Base-by-base conservation (phyloP, 2,797 vertebrate genomes). In the Furcifer pardalis region DNA sequence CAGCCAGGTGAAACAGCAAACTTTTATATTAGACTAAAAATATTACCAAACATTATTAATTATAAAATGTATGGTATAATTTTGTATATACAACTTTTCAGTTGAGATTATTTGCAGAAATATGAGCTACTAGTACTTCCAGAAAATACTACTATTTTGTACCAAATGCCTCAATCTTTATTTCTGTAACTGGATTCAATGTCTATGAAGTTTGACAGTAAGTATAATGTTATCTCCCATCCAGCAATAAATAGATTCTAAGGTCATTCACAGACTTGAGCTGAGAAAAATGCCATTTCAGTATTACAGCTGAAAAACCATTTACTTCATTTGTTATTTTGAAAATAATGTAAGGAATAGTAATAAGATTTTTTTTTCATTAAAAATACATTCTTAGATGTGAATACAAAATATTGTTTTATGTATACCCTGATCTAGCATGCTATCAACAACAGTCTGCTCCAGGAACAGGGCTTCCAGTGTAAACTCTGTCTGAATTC, bases 291-390 rank as follows among this genome's bases (percentile, higher is more conserved):
- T 63, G 5, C 75, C 85, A 44, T 87, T 91, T 91, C 75, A 86
- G 66, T 27, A 17, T 56, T 69, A 84, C 8, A 49, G 12, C 44
- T 79, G 75, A 73, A 84, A 85, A 91, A 87, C 60, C 17, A 91
- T 1, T 85, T 83, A 89, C 89, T 90, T 87, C 86, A 83, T 44
- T 86, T 89, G 77, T 82, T 80, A 89, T 86, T 87, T 85, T 84
- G 62, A 84, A 59, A 86, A 86, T 72, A 42, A 44, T 79, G 79
- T 69, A 81, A 80, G 79, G 76, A 85, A 80, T 88, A n/a, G 30
- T 30, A 91, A 84, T 69, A 90, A 65, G 74, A 46, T 89, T 63
- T 25, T 82, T 25, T 82, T 21, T 85, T 40, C 79, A 74, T 83
- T 49, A 62, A 63, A 84, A 49, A 21, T 84, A 87, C 27, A 76